Percentiles rank a stretch among this genome's conserved stretches.
Conservation (phyloP, 2,888 invertebrate genomes). For the Cinara cedri region DNA sequence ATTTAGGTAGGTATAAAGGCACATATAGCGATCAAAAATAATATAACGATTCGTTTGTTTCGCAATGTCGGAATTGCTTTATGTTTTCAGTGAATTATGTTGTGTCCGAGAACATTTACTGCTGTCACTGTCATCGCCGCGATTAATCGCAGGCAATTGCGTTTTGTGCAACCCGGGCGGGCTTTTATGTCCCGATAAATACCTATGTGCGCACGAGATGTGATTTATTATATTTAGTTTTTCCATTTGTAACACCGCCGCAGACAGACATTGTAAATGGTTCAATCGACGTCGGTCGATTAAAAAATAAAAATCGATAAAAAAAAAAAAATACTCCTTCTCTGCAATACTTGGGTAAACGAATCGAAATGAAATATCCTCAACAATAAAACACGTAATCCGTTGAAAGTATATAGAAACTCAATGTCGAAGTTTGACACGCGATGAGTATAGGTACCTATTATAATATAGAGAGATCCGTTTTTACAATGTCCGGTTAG, state of each 20-base stretch:
- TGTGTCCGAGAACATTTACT: not conserved
- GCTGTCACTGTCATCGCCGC: not conserved
- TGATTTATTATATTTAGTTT: not conserved
- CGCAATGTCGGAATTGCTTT: constrained; percentile 15
- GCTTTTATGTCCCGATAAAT: constrained; percentile 1
- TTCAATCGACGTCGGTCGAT: not conserved
- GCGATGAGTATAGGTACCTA: too few relatives aligned
- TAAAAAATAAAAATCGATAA: not conserved
- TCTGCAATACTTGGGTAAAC: too few relatives aligned
- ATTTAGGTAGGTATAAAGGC: not conserved
- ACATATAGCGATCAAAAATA: too few relatives aligned
- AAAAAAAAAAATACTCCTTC: not conserved
- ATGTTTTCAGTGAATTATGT: not conserved
- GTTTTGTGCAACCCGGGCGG: not conserved
- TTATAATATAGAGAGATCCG: too few relatives aligned
- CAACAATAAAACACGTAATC: too few relatives aligned
- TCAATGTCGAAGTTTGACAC: too few relatives aligned
- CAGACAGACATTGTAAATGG: not conserved
- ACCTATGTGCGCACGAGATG: not conserved
- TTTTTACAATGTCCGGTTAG: too few relatives aligned
- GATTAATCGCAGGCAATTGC: not conserved
- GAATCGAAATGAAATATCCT: too few relatives aligned
- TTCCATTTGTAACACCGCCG: not conserved
- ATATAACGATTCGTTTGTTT: constrained; percentile 22
- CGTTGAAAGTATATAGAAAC: too few relatives aligned